Evolutionary conservation across 2,888 invertebrate genomes (phyloP).

Genomic region (Synergus itoensis): DNA sequence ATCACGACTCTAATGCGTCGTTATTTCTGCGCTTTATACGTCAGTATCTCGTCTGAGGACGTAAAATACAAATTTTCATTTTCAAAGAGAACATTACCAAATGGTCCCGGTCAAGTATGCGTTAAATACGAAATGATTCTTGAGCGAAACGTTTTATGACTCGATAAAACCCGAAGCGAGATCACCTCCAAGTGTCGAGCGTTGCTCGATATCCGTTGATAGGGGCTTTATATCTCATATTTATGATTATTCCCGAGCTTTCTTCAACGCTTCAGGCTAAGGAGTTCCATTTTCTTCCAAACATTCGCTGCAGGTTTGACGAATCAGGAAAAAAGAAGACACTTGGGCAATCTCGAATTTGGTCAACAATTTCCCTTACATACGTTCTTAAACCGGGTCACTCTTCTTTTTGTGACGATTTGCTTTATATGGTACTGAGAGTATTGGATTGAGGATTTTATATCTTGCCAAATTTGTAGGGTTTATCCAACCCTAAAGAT

Average conservation of each 20-base stretch:
- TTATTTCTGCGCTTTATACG: constrained; percentile 38
- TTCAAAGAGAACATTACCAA: constrained; percentile 15
- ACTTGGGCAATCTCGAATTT: background rate
- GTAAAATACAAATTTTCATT: constrained; percentile 43
- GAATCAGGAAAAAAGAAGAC: constrained; percentile 4
- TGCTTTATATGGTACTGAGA: background rate
- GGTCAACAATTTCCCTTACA: background rate
- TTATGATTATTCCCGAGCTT: constrained; percentile 21
- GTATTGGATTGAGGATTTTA: constrained; percentile 21
- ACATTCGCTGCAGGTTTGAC: constrained; percentile 9
- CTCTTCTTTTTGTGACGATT: background rate
- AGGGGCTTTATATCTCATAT: constrained; percentile 11
- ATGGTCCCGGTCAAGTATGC: constrained; percentile 51
- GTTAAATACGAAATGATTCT: constrained; percentile 68
- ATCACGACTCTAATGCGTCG: background rate
- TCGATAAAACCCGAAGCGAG: constrained; percentile 63
- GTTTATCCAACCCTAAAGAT: background rate
- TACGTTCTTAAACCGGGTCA: background rate
- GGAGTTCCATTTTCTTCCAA: constrained; percentile 13
- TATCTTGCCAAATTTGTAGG: background rate
- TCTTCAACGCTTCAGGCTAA: background rate
- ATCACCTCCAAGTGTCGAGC: constrained; percentile 42
- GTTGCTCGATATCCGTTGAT: constrained; percentile 21
- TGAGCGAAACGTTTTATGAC: constrained; percentile 63
- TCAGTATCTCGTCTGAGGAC: constrained; percentile 30